These are phyloP conservation scores for Indri indri DNA, from an alignment of 2,113 vertebrate genomes.

Conservation along the genomic window DNA sequence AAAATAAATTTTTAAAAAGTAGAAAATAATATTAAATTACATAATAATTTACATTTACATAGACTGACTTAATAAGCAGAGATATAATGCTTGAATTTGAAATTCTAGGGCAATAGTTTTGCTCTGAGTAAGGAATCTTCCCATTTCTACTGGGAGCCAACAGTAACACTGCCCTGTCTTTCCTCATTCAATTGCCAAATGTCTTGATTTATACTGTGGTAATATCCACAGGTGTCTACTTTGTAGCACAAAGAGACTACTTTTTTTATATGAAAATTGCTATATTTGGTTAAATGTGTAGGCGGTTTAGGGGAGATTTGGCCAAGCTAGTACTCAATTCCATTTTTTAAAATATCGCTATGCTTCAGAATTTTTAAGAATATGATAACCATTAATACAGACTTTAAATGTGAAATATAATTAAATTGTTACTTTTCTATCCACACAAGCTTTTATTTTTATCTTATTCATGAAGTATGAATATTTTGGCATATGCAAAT, in stretches of 20 bases:
- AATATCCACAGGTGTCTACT: not conserved
- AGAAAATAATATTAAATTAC: not conserved
- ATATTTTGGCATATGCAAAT: not conserved
- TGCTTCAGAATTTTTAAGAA: not conserved
- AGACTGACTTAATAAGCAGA: not conserved
- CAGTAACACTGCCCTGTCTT: accelerated
- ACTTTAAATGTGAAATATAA: not conserved
- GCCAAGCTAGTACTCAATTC: not conserved
- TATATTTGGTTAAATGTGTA: not conserved
- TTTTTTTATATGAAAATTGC: not conserved
- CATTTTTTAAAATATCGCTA: not conserved
- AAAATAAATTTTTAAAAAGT: too few species aligned
- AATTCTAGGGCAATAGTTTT: not conserved
- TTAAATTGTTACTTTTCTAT: not conserved
- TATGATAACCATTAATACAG: not conserved
- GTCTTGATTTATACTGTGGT: not conserved
- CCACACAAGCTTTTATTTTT: not conserved
- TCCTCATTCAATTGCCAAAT: not conserved
- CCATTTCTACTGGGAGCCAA: not conserved
- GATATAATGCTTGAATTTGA: not conserved
- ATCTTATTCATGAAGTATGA: not conserved
- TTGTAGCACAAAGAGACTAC: not conserved
- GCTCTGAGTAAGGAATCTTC: not conserved
- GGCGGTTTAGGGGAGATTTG: not conserved
- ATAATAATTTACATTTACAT: not conserved